Evolutionary conservation across 37 sponge, comb jelly and placozoan genomes (phyloP).

Genomic region (Beroe ovata): DNA sequence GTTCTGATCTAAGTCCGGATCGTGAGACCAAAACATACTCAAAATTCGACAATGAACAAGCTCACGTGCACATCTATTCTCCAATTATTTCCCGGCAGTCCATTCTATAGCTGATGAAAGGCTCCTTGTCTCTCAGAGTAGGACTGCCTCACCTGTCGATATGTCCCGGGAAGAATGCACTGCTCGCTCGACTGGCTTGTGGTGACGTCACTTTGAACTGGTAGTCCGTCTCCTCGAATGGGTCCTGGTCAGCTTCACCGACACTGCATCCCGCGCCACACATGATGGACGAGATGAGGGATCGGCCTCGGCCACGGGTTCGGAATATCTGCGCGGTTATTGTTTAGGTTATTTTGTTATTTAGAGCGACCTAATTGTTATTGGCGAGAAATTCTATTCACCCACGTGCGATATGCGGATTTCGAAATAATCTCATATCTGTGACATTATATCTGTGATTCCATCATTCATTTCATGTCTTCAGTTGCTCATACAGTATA

Average conservation of each 20-base stretch:
- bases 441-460: neutral
- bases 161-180: neutral
- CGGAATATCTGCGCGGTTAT: neutral
- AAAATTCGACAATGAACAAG: too few relatives aligned
- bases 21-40: too few relatives aligned
- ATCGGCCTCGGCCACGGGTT: neutral
- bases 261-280: neutral
- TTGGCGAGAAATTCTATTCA: neutral
- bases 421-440: too few relatives aligned
- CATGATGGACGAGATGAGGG: conserved; percentile 1
- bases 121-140: too few relatives aligned
- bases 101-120: too few relatives aligned
- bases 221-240: conserved; percentile 2
- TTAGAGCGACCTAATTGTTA: neutral
- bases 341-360: neutral
- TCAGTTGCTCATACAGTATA: neutral
- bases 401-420: neutral
- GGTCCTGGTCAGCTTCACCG: neutral
- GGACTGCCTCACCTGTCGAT: neutral
- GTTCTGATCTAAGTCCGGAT: too few relatives aligned
- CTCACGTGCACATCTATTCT: too few relatives aligned
- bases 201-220: neutral
- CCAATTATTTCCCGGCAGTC: too few relatives aligned
- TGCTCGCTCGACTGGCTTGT: neutral
- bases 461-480: neutral